Base-by-base conservation (phyloP, 2,888 invertebrate genomes). In the Agonopterix arenella region DNA sequence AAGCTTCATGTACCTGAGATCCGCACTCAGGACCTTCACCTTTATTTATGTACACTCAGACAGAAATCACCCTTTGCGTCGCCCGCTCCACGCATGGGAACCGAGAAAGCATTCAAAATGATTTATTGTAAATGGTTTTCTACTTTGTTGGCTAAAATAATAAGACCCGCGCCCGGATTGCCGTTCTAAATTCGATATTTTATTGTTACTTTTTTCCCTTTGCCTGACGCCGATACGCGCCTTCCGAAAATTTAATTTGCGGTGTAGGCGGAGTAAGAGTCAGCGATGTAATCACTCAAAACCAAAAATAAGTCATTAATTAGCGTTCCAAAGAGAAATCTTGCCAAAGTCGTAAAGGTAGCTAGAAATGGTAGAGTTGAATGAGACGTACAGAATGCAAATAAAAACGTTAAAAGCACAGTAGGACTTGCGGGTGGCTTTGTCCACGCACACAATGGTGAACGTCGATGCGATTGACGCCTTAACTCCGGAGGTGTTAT, bases 111-210 rank as follows among this genome's bases (percentile, higher is more conserved):
- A 80, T 85, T 88, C 84, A 84, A 86, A 86, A 86, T 89, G 89
- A 89, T 89, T 89, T 89, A 89, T 88, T 86, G 89, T 86, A 88
- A 89, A 89, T 88, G 86, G 86, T 84, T 89, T 84, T 88, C 88
- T 88, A 89, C 89, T 85, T 89, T 89, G 89, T 89, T 84, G 88
- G 86, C 85, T 86, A 86, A 89, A 89, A 88, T 89, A 89, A 89
- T 88, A 86, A 84, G 80, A 71, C 66, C 72, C 68, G 72, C 72
- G 76, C 66, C 70, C 74, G 68, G 78, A 82, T 77, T 71, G 76
- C 76, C 73, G 82, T 80, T 86, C 86, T 85, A 86, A 84, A 85
- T 83, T 84, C 75, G 67, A 81, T 68, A 76, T 82, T 85, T 85
- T 84, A 81, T 84, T 80, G 73, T 82, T 77, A 63, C 66, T 71